Evolutionary conservation across 1,140 invertebrate genomes (phyloP).

Genomic region (Atta cephalotes): DNA sequence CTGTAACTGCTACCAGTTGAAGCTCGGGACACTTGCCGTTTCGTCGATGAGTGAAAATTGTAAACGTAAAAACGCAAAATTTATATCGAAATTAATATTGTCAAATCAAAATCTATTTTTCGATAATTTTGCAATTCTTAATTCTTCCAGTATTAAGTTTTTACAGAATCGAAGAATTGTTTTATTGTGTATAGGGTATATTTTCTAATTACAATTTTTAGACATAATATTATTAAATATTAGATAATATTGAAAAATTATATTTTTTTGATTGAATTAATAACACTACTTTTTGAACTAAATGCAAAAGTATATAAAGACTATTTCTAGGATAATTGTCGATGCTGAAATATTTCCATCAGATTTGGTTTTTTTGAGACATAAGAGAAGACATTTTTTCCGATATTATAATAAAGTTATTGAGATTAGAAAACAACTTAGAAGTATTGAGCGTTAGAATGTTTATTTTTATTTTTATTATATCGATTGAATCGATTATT

Average conservation of each 20-base stretch:
- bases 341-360: too few species aligned
- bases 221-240: neutral
- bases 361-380: too few species aligned
- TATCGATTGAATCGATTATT: too few species aligned
- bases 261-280: neutral
- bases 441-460: too few species aligned
- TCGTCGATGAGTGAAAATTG: neutral
- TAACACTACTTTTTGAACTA: neutral
- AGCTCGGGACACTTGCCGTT: neutral
- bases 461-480: too few species aligned
- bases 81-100: neutral
- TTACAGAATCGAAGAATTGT: neutral
- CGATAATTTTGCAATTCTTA: neutral
- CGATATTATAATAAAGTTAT: too few species aligned
- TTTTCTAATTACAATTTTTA: neutral
- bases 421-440: too few species aligned
- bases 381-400: too few species aligned
- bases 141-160: neutral
- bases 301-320: too few species aligned
- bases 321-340: too few species aligned
- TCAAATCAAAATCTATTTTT: neutral
- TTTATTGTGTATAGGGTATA: neutral
- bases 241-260: neutral
- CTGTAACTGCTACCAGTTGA: constrained; percentile 19
- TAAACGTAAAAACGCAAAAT: neutral